Conservation (phyloP, 2,797 vertebrate genomes). For the Astyanax mexicanus region DNA sequence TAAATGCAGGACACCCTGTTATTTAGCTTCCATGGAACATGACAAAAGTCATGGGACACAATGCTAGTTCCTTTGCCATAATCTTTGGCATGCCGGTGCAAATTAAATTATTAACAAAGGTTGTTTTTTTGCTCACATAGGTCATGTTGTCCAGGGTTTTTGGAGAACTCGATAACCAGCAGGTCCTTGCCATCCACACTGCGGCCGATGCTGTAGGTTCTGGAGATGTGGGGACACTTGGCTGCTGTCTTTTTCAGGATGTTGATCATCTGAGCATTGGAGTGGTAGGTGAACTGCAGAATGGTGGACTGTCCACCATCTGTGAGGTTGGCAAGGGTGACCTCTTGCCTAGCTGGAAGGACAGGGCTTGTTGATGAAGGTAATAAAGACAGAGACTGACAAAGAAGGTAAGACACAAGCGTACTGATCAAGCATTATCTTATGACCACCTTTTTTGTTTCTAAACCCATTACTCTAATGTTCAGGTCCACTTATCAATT, state of each 20-base stretch:
- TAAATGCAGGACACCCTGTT: too few species aligned
- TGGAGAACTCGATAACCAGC: slow-evolving; percentile 92
- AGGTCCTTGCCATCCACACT: slow-evolving; percentile 92
- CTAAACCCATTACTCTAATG: too few species aligned
- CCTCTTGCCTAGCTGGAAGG: slow-evolving; percentile 75
- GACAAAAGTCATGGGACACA: too few species aligned
- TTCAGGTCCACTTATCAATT: too few species aligned
- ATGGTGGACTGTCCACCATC: slow-evolving; percentile 83
- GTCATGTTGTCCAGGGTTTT: slow-evolving; percentile 92
- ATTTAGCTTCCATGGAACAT: too few species aligned
- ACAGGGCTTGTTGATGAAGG: background rate
- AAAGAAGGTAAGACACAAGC: too few species aligned
- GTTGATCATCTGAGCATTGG: slow-evolving; percentile 89
- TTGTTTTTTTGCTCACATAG: slow-evolving; percentile 79
- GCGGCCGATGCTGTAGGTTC: slow-evolving; percentile 93
- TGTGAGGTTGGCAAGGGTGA: slow-evolving; percentile 68
- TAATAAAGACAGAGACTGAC: background rate
- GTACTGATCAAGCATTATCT: too few species aligned
- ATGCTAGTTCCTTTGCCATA: too few species aligned
- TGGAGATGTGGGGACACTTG: slow-evolving; percentile 88
- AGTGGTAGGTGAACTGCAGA: slow-evolving; percentile 89
- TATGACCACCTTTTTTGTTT: too few species aligned
- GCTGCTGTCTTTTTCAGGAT: slow-evolving; percentile 86
- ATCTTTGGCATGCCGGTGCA: too few species aligned
- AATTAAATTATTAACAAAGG: background rate